Base-by-base conservation (phyloP, 2,797 vertebrate genomes). In the Gallinago stenura region DNA sequence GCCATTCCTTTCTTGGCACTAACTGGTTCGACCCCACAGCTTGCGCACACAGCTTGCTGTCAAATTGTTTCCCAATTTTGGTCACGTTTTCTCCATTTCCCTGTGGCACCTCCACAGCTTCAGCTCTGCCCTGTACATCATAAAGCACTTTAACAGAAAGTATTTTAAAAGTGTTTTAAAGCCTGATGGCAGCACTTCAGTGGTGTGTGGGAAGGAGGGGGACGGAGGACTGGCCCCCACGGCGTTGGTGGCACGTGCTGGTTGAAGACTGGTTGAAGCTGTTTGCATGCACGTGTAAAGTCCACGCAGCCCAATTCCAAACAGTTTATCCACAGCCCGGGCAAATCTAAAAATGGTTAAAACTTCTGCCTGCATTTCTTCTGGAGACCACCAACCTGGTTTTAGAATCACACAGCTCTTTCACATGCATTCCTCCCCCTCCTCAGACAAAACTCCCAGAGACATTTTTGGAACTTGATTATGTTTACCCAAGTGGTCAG, bases 401-500 rank as follows among this genome's bases (percentile, higher is more conserved):
- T 90, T 80, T 56, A 70, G 54, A n/a, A 25, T 6, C 6, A 1
- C 1, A 1, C 2, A 3, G 70, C 33, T 90, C 22, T 51, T 41
- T 22, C 46, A 28, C 0, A 0, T 12, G 16, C 33, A 5, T 0
- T 0, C 28, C 45, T 81, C 9, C 0, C 1, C 1, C 51, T 69
- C 35, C 37, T 58, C 70, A 43, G 41, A 15, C 6, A 28, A 15
- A 62, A 18, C 71, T 30, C 13, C 19, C 71, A 70, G 56, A 14
- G 31, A 28, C 0, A 0, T 2, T 8, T 64, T 80, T 82, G 19
- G 33, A 37, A 33, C 30, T 16, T 9, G 22, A 9, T 37, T 35
- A 4, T 30, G 7, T 41, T 71, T 45, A 56, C 60, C 76, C 39
- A 66, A 68, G 48, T 2, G 1, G 64, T 4, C 71, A 94, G 10